These are phyloP conservation scores for Saguinus midas DNA, from an alignment of 2,113 vertebrate genomes.

Conservation along the genomic window DNA sequence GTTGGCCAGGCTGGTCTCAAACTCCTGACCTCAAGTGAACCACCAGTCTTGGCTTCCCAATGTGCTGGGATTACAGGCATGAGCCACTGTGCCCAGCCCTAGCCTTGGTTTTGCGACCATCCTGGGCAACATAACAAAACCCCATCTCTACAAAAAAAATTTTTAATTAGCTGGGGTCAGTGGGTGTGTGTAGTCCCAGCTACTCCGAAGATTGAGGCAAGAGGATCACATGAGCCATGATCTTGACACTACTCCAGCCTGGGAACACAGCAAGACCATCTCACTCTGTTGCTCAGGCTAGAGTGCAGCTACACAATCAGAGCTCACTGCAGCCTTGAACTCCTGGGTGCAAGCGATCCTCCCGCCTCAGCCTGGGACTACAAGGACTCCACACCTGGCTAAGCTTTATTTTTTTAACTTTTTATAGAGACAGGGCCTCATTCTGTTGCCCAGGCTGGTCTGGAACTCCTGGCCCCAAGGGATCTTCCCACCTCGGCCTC, in stretches of 20 bases:
- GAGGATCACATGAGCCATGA: background rate
- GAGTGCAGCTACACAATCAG: background rate
- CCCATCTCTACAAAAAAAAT: background rate
- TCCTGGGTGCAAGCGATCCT: background rate
- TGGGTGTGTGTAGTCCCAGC: background rate
- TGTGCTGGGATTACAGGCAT: too few species aligned
- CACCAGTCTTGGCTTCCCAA: too few species aligned
- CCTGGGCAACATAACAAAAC: background rate
- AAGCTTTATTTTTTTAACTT: background rate
- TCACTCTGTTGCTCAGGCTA: background rate
- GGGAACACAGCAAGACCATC: background rate
- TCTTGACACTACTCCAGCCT: background rate
- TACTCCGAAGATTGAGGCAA: background rate
- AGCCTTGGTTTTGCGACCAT: too few species aligned
- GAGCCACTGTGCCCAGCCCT: too few species aligned
- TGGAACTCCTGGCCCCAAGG: background rate
- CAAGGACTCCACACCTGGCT: background rate
- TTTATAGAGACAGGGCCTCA: background rate
- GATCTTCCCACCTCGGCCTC: background rate
- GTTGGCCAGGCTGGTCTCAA: too few species aligned
- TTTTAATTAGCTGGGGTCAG: background rate
- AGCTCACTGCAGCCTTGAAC: background rate
- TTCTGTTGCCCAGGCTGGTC: background rate
- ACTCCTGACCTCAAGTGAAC: too few species aligned
- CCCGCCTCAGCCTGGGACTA: background rate